Evolutionary conservation across 1,140 invertebrate species (phyloP).

Genomic region (Heterodera schachtii): DNA sequence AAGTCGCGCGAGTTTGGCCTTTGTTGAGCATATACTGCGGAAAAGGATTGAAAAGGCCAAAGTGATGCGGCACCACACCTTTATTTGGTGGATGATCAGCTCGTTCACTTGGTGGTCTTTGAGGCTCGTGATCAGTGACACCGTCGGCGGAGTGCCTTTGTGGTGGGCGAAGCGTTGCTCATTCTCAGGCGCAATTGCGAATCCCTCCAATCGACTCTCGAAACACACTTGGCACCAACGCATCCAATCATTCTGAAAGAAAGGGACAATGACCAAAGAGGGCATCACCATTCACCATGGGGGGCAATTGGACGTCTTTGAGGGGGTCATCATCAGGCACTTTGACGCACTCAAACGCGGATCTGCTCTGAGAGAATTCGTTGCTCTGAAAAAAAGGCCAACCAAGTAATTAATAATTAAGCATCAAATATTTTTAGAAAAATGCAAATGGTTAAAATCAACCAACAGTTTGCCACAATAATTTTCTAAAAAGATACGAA

Average conservation of each 20-base stretch:
- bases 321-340: neutral
- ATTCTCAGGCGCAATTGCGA: conserved; percentile 26
- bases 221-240: conserved; percentile 40
- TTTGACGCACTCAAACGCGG: conserved; percentile 15
- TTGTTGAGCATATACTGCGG: conserved; percentile 38
- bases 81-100: conserved; percentile 29
- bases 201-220: conserved; percentile 12
- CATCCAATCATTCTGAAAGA: conserved; percentile 25
- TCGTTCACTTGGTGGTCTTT: conserved; percentile 35
- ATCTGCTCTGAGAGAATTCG: conserved; percentile 33
- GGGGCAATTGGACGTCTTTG: conserved; percentile 25
- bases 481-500: too few relatives aligned
- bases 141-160: conserved; percentile 43
- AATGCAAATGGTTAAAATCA: conserved; percentile 2
- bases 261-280: neutral
- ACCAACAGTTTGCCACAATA: too few relatives aligned
- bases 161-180: conserved; percentile 32
- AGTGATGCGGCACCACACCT: conserved; percentile 10
- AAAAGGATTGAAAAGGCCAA: conserved; percentile 29
- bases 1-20: conserved; percentile 41
- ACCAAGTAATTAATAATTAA: neutral
- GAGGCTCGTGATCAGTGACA: conserved; percentile 23
- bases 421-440: neutral
- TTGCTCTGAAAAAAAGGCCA: conserved; percentile 29
- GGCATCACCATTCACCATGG: neutral